Base-by-base conservation (phyloP, 1,140 invertebrate species). In the Ostrea denselamellosa region DNA sequence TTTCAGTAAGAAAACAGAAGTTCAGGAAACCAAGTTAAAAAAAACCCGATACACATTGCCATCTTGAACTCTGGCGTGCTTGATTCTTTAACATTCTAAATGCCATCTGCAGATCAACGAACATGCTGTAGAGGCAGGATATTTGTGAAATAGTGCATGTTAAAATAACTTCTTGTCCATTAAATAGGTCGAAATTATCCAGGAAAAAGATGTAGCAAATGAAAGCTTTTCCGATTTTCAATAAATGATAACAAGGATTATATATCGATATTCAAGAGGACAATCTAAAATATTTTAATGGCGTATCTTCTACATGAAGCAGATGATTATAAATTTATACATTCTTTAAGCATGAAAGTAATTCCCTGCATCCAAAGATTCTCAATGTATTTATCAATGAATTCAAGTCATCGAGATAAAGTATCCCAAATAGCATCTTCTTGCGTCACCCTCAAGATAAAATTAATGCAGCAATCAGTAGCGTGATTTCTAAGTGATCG, bases 401-500 rank as follows among this genome's bases (percentile, higher is more conserved):
- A 25, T 28, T 77, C 28, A 77, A 77, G 28, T 25, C 22, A 77
- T 77, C 28, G 68, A 77, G 68, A 77, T 77, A 77, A 77, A 77
- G 12, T 28, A 34, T 34, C 25, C 10, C 22, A 77, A 77, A 77
- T 77, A 34, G 14, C 17, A 28, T 10, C 12, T 77, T 77, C 22
- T 77, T 77, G 68, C 22, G 25, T 34, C 25, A 77, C 68, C 68
- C 22, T 28, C 10, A 25, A 77, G 68, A 77, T 77, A 77, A 77
- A 77, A 34, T 77, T 28, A 77, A 28, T 77, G 68, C 17, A 77
- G 68, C 28, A 77, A 77, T 77, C 68, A 77, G 68, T 8, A 77
- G 68, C 22, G 28, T 34, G 68, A 22, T 12, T 77, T 77, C 9
- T 77, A 77, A 34, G 9, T 77, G 12, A 25, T 77, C 22, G 68